These are phyloP conservation scores for Drosophila nigritarsus DNA, from an alignment of 2,888 invertebrate genomes.

Conservation along the genomic window DNA sequence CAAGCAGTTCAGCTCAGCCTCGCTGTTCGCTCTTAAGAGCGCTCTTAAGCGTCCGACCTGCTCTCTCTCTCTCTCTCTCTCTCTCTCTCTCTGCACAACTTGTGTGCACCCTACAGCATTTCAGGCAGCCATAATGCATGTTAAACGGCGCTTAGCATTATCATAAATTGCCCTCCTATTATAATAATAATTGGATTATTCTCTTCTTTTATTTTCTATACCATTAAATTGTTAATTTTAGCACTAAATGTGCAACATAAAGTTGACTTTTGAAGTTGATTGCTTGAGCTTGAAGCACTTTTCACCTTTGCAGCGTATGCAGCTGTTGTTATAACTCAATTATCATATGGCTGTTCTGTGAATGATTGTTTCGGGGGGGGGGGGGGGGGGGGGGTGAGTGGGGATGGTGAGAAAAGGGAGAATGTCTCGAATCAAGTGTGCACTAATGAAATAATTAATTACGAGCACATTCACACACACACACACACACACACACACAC, in stretches of 20 bases:
- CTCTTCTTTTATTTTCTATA: background rate
- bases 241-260: background rate
- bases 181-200: background rate
- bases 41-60: background rate
- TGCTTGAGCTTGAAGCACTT: background rate
- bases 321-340: background rate
- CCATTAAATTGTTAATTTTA: background rate
- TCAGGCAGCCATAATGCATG: background rate
- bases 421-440: constrained; percentile 63
- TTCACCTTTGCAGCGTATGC: constrained; percentile 28
- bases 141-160: background rate
- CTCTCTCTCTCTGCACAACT: background rate
- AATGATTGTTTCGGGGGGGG: background rate
- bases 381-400: background rate
- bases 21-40: constrained; percentile 22
- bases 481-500: constrained; percentile 1
- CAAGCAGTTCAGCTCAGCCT: constrained; percentile 50
- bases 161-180: background rate
- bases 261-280: background rate
- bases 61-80: background rate
- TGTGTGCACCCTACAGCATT: background rate
- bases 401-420: background rate
- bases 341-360: background rate
- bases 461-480: constrained; percentile 39
- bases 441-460: constrained; percentile 76